Evolutionary conservation across 2,888 invertebrate species (phyloP), one percentile per base, ranked within the genome.

Genomic region (Rhimphoctona megacephalus): DNA sequence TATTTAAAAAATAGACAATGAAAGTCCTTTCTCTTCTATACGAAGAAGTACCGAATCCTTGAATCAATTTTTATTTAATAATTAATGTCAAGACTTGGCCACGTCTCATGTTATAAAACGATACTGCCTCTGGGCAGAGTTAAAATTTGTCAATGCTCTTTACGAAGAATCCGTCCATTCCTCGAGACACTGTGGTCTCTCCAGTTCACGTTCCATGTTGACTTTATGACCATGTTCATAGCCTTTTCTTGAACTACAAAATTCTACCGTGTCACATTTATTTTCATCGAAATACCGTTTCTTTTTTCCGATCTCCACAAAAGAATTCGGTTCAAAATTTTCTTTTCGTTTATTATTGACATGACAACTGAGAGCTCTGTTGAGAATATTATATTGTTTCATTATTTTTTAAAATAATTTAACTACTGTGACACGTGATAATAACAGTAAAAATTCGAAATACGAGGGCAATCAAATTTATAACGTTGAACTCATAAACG

Each of bases 181-280:
- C 49, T n/a, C 33, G 33, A 77, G 49, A 66, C 25, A 49, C 22
- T 3, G 52, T 36, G 36, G 49, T 52, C 22, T 66, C 36, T 52
- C 49, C 14, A n/a, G 49, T 49, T 49, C 19, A 19, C 19, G 49
- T 49, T 19, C n/a, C n/a, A 49, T 6, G 1, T 73, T 54, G 36
- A 54, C 6, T 67, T 67, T 14, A 43, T 22, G 22, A 22, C n/a
- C 14, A 73, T 22, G 22, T 2, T 54, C 36, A n/a, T 39, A 22
- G 25, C 7, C 36, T 57, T 33, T 54, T 11, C 33, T 25, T 30
- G 22, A 25, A 49, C n/a, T 1, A 36, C 2, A 9, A 54, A 73
- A 73, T 54, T 73, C 54, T 36, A 25, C 22, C 0, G 11, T 73
- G 36, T 22, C n/a, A 73, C 73, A 73, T 54, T 73, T 54, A 36